Base-by-base conservation (phyloP, 1,140 invertebrate genomes). In the Eumeta japonica region DNA sequence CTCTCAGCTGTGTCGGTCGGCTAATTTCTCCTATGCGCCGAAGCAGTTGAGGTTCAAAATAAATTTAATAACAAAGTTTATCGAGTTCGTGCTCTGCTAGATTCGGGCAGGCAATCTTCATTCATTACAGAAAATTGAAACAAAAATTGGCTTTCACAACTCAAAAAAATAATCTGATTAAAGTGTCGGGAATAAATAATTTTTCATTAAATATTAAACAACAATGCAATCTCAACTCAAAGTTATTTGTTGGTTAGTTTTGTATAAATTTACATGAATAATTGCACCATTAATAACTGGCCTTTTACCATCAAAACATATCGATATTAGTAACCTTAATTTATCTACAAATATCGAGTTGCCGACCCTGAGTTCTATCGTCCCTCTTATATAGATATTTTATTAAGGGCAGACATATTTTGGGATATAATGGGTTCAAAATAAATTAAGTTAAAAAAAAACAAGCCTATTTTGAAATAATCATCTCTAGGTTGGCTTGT, bases 171-270 rank as follows among this genome's bases (percentile, higher is more conserved):
- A 14, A 12, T 17, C 11, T n/a, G 2, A 17, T 34, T 2, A n/a
- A 17, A 3, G 32, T 34, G 32, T 18, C 32, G 4, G 32, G 32
- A 4, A 34, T 34, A 9, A 34, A 34, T 34, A 34, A 34, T 34
- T 18, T 3, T 3, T 34, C 15, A 9, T 34, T 19, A 20, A 11
- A 35, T 20, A 12, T 3, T 2, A 10, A 12, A 13, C 15, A 35
- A 2, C 33, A 13, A 7, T 35, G 33, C 19, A 11, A 10, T 20
- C n/a, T n/a, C n/a, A n/a, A n/a, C n/a, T n/a, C n/a, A n/a, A n/a
- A n/a, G n/a, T n/a, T n/a, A n/a, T n/a, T n/a, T n/a, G n/a, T n/a
- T n/a, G n/a, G 10, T 35, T 2, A 2, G 17, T 3, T 4, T 35
- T 16, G 15, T 17, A 9, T 3, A 15, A 3, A 3, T 14, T 12